phyloP scores from a whole-genome alignment of 1,140 invertebrate species.

The Drusus annulatus region DNA sequence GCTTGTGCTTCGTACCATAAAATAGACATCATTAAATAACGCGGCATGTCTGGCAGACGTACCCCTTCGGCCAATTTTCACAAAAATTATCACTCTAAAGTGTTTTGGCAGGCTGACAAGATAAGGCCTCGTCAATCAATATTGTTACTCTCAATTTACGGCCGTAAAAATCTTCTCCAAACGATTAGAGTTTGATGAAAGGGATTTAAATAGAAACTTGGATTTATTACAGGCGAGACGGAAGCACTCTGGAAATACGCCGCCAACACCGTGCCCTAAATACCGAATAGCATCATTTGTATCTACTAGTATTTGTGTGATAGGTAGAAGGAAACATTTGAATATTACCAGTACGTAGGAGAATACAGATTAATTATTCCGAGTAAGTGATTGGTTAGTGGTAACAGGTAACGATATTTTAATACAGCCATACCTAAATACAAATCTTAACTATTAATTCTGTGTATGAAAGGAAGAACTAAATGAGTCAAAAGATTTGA shows the following conservation, averaged over 20 bases:
- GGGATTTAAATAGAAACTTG: background rate
- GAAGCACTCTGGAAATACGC: background rate
- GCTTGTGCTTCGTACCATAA: background rate
- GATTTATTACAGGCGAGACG: background rate
- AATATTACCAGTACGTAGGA: too few relatives aligned
- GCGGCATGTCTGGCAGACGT: background rate
- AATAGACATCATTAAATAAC: background rate
- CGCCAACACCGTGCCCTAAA: too few relatives aligned
- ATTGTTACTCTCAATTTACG: constrained; percentile 18
- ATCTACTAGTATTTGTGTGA: too few relatives aligned
- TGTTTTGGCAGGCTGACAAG: constrained; percentile 14
- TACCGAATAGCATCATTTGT: too few relatives aligned
- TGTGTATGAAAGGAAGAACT: too few relatives aligned
- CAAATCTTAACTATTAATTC: too few relatives aligned
- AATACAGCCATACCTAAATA: too few relatives aligned
- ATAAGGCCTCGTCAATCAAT: constrained; percentile 9
- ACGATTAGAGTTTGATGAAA: background rate
- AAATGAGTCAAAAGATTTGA: too few relatives aligned
- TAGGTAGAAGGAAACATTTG: too few relatives aligned
- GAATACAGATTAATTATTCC: too few relatives aligned
- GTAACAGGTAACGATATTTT: too few relatives aligned
- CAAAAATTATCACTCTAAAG: background rate
- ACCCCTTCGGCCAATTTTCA: background rate
- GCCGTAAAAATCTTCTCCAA: background rate
- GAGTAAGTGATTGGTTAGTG: too few relatives aligned